Evolutionary conservation across 2,113 vertebrate genomes (phyloP).

Genomic region (Synchiropus splendidus): DNA sequence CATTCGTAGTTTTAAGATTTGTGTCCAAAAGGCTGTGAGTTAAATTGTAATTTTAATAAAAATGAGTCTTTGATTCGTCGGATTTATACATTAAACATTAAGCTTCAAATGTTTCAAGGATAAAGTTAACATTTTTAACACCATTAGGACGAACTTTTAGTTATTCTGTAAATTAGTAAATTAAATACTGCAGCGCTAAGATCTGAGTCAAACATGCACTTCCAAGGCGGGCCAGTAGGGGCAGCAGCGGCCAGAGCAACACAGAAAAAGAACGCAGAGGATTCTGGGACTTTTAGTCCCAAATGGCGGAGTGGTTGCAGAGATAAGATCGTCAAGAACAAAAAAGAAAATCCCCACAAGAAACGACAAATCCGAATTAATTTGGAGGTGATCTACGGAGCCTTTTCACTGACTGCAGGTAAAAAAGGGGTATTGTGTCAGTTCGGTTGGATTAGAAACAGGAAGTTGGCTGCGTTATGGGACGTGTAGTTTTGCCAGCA

Average conservation of each 20-base stretch:
- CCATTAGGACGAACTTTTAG: too few species aligned
- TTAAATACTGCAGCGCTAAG: too few species aligned
- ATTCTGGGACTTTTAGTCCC: constrained; percentile 55
- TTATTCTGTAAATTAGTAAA: too few species aligned
- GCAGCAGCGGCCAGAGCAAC: neutral
- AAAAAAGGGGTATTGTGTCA: constrained; percentile 3
- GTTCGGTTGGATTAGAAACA: constrained; percentile 52
- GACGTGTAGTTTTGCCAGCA: constrained; percentile 79
- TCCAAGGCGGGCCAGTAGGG: constrained; percentile 16
- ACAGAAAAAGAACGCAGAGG: constrained; percentile 15
- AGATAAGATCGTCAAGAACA: constrained; percentile 24
- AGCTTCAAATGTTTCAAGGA: too few species aligned
- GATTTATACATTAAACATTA: too few species aligned
- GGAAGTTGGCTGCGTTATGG: constrained; percentile 82
- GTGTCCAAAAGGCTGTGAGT: too few species aligned
- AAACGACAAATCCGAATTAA: too few species aligned
- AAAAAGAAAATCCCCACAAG: constrained; percentile 12
- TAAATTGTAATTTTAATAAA: too few species aligned
- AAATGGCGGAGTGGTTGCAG: constrained; percentile 7
- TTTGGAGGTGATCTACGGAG: too few species aligned
- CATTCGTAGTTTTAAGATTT: too few species aligned
- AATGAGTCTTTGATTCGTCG: too few species aligned
- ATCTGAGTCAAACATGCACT: neutral
- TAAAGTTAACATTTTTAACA: too few species aligned
- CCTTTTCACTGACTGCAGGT: neutral